Conservation (phyloP, 2,888 invertebrate genomes). For the Loripinus fragilis region DNA sequence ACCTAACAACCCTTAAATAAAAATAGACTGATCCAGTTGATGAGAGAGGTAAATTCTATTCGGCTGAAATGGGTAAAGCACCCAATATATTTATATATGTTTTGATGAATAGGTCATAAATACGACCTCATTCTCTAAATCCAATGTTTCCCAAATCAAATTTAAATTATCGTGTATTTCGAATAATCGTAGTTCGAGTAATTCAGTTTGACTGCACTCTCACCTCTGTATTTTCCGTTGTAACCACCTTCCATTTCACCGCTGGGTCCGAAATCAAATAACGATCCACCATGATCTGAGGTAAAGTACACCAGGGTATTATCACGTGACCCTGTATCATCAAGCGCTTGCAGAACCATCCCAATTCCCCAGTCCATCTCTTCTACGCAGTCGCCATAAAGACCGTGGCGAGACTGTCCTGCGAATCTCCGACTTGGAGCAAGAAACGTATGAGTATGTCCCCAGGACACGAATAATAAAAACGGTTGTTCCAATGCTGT, state of each 20-base stretch:
- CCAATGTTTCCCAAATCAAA: too few relatives aligned
- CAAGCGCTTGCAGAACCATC: conserved; percentile 81
- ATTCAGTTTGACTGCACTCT: too few relatives aligned
- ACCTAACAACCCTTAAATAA: too few relatives aligned
- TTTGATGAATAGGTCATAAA: too few relatives aligned
- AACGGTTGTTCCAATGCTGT: conserved; percentile 80
- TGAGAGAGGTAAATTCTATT: too few relatives aligned
- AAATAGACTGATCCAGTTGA: too few relatives aligned
- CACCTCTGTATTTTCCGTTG: conserved; percentile 72
- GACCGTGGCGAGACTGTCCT: conserved; percentile 81
- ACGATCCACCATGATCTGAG: conserved; percentile 85
- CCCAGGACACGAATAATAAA: conserved; percentile 84
- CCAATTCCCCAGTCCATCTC: conserved; percentile 85
- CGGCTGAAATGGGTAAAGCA: too few relatives aligned
- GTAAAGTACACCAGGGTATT: conserved; percentile 85
- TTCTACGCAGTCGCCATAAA: conserved; percentile 85
- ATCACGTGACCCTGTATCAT: conserved; percentile 74
- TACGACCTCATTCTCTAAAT: too few relatives aligned
- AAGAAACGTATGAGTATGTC: conserved; percentile 89
- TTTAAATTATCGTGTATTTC: too few relatives aligned
- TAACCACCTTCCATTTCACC: conserved; percentile 81
- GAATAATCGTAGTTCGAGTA: too few relatives aligned
- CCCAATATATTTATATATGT: too few relatives aligned
- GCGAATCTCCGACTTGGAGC: conserved; percentile 85
- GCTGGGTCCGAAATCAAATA: conserved; percentile 65